Conservation (phyloP, 2,113 vertebrate genomes). For the Euleptes europaea region DNA sequence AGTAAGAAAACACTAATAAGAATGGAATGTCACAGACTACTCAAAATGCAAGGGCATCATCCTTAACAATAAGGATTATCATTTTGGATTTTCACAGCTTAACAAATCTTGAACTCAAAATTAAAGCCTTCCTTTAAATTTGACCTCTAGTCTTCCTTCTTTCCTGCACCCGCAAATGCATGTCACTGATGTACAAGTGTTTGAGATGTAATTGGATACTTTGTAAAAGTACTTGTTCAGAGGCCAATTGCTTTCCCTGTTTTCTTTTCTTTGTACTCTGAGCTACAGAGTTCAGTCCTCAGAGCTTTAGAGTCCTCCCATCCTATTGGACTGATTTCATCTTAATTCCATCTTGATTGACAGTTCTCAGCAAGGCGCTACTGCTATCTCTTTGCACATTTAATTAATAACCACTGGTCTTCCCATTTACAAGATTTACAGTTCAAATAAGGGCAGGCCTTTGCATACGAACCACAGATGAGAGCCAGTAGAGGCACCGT, state of each 20-base stretch:
- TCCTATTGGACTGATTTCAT: conserved; percentile 54
- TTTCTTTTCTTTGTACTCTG: conserved; percentile 58
- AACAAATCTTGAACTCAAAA: conserved; percentile 19
- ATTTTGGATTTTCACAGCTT: conserved; percentile 33
- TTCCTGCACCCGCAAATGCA: conserved; percentile 2
- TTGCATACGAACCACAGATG: conserved; percentile 34
- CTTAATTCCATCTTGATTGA: conserved; percentile 61
- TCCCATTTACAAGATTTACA: conserved; percentile 42
- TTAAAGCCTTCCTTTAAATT: conserved; percentile 34
- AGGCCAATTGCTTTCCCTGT: conserved; percentile 43
- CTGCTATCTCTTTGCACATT: conserved; percentile 32
- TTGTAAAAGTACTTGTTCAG: conserved; percentile 49
- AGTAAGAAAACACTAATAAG: background rate
- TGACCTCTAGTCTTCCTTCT: conserved; percentile 28
- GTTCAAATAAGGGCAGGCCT: conserved; percentile 43
- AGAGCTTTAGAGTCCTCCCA: conserved; percentile 52
- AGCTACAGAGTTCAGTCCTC: conserved; percentile 62
- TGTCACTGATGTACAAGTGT: conserved; percentile 7
- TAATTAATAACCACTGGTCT: conserved; percentile 38
- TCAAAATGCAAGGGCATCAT: background rate
- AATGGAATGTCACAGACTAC: background rate
- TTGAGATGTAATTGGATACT: conserved; percentile 38
- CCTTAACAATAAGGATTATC: conserved; percentile 11
- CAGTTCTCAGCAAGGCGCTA: conserved; percentile 43
- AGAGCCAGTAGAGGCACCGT: background rate